These are phyloP conservation scores for Cheilosia variabilis DNA, from an alignment of 2,888 invertebrate genomes.

Conservation along the genomic window DNA sequence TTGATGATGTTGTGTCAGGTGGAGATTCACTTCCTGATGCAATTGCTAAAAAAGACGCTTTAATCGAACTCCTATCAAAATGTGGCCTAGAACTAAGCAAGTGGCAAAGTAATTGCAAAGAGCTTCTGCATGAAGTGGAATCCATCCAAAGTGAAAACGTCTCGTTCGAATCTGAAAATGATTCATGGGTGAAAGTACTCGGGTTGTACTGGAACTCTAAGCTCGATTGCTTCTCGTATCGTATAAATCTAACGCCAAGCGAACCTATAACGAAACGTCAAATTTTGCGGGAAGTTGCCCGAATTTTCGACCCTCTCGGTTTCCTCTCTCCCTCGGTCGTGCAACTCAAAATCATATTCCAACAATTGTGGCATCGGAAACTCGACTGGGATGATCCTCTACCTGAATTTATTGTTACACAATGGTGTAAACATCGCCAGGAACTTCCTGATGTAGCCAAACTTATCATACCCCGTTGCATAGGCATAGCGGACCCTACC, in stretches of 20 bases:
- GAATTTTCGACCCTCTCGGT: conserved; percentile 68
- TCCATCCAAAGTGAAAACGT: neutral
- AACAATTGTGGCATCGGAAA: neutral
- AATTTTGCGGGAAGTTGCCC: conserved; percentile 30
- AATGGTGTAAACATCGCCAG: too few species aligned
- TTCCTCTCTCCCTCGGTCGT: conserved; percentile 64
- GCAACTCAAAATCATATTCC: conserved; percentile 65
- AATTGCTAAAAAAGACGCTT: conserved; percentile 15
- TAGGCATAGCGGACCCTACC: neutral
- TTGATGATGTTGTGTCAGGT: neutral
- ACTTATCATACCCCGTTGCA: conserved; percentile 29
- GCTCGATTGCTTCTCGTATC: too few species aligned
- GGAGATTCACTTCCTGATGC: conserved; percentile 46
- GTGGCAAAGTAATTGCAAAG: conserved; percentile 26
- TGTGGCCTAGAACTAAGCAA: conserved; percentile 49
- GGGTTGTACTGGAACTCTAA: conserved; percentile 65
- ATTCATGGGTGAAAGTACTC: conserved; percentile 54
- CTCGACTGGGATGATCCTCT: conserved; percentile 57
- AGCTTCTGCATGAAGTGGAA: conserved; percentile 59
- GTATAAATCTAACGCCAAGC: neutral
- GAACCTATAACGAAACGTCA: conserved; percentile 27
- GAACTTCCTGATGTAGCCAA: conserved; percentile 16
- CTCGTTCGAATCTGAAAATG: neutral
- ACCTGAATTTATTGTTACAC: conserved; percentile 2
- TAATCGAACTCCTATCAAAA: conserved; percentile 27